Evolutionary conservation across 2,797 vertebrate species (phyloP).

Genomic region (Onychomys leucogaster): DNA sequence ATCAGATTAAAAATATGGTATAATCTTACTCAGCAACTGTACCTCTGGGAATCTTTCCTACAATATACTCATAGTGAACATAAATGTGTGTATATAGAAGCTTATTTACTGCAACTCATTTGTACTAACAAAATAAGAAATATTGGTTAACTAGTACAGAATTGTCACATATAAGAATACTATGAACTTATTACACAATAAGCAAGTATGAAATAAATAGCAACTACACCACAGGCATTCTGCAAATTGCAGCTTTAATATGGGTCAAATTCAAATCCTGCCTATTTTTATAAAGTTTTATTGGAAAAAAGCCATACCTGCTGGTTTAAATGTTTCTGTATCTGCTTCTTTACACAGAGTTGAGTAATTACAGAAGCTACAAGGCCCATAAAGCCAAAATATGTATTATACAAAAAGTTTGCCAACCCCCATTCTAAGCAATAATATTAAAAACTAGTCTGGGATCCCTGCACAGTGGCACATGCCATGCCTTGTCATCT

Average conservation of each 20-base stretch:
- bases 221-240: neutral
- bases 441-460: neutral
- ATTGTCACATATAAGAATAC: constrained; percentile 41
- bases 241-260: neutral
- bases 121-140: constrained; percentile 52
- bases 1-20: constrained; percentile 9
- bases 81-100: neutral
- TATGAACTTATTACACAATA: constrained; percentile 49
- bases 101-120: neutral
- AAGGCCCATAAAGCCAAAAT: constrained; percentile 11
- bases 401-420: constrained; percentile 25
- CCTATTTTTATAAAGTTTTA: constrained; percentile 56
- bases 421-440: neutral
- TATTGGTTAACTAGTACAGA: constrained; percentile 48
- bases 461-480: neutral
- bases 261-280: neutral
- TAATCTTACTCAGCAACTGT: constrained; percentile 58
- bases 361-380: neutral
- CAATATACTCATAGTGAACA: constrained; percentile 12
- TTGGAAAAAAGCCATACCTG: neutral
- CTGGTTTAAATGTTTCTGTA: constrained; percentile 14
- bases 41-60: constrained; percentile 36
- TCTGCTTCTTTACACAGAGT: neutral
- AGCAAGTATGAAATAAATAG: constrained; percentile 43
- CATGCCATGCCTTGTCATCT: neutral